Evolutionary conservation across 2,888 invertebrate genomes (phyloP).

Genomic region (Hecatera dysodea): DNA sequence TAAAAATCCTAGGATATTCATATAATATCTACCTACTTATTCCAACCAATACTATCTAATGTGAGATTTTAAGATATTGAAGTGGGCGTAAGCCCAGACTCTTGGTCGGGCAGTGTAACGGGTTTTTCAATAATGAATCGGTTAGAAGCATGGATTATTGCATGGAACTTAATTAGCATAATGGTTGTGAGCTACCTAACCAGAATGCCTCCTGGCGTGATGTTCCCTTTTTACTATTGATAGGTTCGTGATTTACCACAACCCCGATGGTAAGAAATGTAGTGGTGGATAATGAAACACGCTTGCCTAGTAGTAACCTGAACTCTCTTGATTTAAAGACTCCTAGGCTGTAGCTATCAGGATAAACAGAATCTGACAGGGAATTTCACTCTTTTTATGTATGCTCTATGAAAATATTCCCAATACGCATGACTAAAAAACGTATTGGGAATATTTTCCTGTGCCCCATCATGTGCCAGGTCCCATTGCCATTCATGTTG

Average conservation of each 20-base stretch:
- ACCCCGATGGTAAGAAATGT: neutral
- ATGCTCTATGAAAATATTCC: neutral
- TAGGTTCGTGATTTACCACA: neutral
- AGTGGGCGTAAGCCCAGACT: too few relatives aligned
- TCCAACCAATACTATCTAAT: neutral
- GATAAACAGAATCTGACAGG: neutral
- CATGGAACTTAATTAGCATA: too few relatives aligned
- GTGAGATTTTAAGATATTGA: neutral
- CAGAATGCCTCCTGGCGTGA: too few relatives aligned
- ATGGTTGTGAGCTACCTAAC: too few relatives aligned
- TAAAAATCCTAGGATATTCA: neutral
- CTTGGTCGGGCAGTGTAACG: neutral
- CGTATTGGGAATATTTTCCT: too few relatives aligned
- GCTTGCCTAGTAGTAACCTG: neutral
- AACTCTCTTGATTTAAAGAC: neutral
- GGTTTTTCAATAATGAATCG: neutral
- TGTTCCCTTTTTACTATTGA: neutral
- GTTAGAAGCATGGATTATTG: neutral
- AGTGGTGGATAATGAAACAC: neutral
- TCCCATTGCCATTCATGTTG: too few relatives aligned
- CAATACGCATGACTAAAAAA: too few relatives aligned
- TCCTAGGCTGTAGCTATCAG: neutral
- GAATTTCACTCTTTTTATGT: neutral
- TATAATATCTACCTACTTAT: neutral
- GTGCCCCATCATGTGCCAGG: too few relatives aligned